Evolutionary conservation across 2,888 invertebrate genomes (phyloP).

Genomic region (Pollenia labialis): DNA sequence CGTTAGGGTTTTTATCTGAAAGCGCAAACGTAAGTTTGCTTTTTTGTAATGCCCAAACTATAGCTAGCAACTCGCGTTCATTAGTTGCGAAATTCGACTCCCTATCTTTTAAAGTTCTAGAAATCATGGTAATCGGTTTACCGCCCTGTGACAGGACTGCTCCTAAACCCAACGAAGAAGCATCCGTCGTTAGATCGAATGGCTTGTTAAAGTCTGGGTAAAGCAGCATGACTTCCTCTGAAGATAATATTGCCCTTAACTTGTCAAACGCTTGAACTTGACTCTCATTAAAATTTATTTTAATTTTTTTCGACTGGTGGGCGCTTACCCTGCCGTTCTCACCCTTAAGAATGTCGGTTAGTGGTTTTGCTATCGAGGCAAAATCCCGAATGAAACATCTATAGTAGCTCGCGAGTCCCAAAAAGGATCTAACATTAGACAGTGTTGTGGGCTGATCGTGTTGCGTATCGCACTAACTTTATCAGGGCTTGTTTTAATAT

Average conservation of each 20-base stretch:
- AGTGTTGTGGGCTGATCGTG: too few relatives aligned
- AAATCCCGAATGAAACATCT: too few relatives aligned
- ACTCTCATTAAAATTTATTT: constrained; percentile 57
- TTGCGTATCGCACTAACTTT: too few relatives aligned
- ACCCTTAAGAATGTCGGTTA: constrained; percentile 73
- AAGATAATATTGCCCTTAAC: constrained; percentile 51
- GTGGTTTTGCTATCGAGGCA: constrained; percentile 39
- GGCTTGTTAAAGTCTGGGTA: constrained; percentile 65
- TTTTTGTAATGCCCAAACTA: not conserved
- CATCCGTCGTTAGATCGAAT: constrained; percentile 66
- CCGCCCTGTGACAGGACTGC: constrained; percentile 52
- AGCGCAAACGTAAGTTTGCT: too few relatives aligned
- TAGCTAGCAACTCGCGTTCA: not conserved
- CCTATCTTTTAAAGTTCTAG: not conserved
- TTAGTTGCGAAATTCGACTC: constrained; percentile 9
- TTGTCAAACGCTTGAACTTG: constrained; percentile 66
- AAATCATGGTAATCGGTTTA: constrained; percentile 34
- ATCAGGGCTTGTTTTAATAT: too few relatives aligned
- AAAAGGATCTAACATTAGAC: too few relatives aligned
- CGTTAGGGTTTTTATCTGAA: too few relatives aligned
- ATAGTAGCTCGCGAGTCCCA: too few relatives aligned
- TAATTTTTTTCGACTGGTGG: constrained; percentile 58
- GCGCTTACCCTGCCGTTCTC: constrained; percentile 72
- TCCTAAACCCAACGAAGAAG: constrained; percentile 39
- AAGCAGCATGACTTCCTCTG: constrained; percentile 59